Conservation (phyloP, 1,140 invertebrate genomes). For the Phymorhynchus buccinoides region DNA sequence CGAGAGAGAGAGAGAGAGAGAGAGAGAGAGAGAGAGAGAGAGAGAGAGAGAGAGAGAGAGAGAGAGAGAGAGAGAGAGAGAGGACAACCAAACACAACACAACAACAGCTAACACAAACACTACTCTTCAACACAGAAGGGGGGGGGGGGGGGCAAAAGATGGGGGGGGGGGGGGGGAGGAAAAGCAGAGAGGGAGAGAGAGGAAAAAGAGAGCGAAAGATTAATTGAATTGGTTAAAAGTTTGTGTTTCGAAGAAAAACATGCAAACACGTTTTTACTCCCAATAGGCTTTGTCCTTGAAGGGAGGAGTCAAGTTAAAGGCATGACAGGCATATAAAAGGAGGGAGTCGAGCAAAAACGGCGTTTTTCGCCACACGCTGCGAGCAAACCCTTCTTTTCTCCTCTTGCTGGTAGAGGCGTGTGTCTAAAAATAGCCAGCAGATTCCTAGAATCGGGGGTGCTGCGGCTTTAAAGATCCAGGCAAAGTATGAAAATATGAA, state of each 20-base stretch:
- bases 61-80: background rate
- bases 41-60: background rate
- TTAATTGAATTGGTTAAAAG: background rate
- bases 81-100: background rate
- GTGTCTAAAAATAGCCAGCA: too few relatives aligned
- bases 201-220: background rate
- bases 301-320: background rate
- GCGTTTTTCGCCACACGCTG: background rate
- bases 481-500: too few relatives aligned
- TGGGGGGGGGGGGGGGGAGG: background rate
- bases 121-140: too few relatives aligned
- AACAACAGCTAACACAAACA: too few relatives aligned
- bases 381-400: too few relatives aligned
- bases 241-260: background rate
- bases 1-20: background rate
- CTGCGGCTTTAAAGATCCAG: too few relatives aligned
- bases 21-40: background rate
- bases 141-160: background rate
- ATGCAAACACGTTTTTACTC: background rate
- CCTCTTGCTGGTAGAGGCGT: too few relatives aligned
- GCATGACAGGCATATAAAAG: background rate
- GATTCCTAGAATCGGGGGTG: too few relatives aligned
- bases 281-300: background rate
- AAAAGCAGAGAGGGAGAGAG: background rate
- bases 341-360: too few relatives aligned